A percentile compares a stretch with the other conserved stretches of the same genome.
Evolutionary conservation across 2,797 vertebrate genomes (phyloP).

Genomic region (Crenichthys baileyi): DNA sequence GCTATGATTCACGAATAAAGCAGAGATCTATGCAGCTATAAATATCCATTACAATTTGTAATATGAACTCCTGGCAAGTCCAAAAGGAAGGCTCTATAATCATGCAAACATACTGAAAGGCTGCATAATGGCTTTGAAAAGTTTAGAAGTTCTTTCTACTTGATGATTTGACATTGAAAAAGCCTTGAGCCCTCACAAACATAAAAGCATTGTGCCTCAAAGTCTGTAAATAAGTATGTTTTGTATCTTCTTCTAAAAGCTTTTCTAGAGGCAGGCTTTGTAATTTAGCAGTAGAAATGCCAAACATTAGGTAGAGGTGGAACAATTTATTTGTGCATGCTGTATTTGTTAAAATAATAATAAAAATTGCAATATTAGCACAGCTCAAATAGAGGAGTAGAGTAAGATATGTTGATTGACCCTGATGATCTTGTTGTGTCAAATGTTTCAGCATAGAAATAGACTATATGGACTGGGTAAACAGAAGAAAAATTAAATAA

Average conservation of each 20-base stretch:
- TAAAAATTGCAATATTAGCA: background rate
- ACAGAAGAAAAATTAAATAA: background rate
- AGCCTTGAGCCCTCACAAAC: background rate
- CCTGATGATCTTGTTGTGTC: background rate
- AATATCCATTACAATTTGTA: background rate
- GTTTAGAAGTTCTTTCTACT: background rate
- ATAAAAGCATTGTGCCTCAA: background rate
- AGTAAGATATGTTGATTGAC: background rate
- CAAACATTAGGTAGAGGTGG: background rate
- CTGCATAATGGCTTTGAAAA: constrained; percentile 1
- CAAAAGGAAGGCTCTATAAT: background rate
- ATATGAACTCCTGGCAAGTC: background rate
- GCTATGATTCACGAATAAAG: background rate
- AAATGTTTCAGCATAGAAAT: constrained; percentile 1
- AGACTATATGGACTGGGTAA: background rate
- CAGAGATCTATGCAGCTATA: background rate
- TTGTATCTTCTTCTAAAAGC: background rate
- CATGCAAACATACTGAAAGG: background rate
- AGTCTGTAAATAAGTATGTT: background rate
- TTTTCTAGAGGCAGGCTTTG: background rate
- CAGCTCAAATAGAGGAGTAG: background rate
- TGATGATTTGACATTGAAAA: background rate
- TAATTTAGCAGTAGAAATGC: background rate
- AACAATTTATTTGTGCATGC: background rate
- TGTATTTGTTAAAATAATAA: background rate